Evolutionary conservation across 2,113 vertebrate genomes (phyloP), one percentile per base, ranked within the genome.

Genomic region (Neodontobutis hainanensis): DNA sequence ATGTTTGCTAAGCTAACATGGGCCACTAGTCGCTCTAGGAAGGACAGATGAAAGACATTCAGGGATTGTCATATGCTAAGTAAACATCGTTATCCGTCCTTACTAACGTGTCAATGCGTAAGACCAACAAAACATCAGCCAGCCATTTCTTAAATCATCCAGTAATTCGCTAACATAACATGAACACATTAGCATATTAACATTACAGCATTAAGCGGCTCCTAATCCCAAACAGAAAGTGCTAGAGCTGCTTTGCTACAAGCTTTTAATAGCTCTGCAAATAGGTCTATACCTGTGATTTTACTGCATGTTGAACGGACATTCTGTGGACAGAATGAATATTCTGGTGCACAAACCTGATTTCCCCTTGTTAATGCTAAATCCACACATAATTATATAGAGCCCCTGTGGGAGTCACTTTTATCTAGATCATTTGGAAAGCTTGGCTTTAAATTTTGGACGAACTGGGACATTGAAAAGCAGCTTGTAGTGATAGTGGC

Each of bases 1-100:
- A 91, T 91, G 85, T 92, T 91, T 91, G 90, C 90, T 84, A 90
- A 91, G 89, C 91, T 86, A 91, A 92, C 90, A 84, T 86, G 88
- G 88, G 78, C 87, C 78, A 61, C 79, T 83, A 82, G 88, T 89
- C 82, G 51, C 78, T 80, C 87, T 66, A 84, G 80, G 82, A 90
- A 93, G 91, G 91, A 89, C 92, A 82, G 79, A 80, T 78, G 88
- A 91, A 89, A 92, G 86, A 81, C 91, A 78, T 78, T 73, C 74
- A 65, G 82, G 86, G 84, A 89, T 91, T 91, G 87, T 67, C 73
- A 80, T 74, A 75, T 57, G 59, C 68, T 75, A 71, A 83, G 83
- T 82, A 87, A 88, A 88, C 84, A 89, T 70, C 66, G 75, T 87
- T 78, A 85, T 80, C 79, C 78, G 61, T 79, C 80, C 70, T 77